These are phyloP conservation scores for Leptinotarsa lineolata DNA, from an alignment of 1,140 invertebrate species.

Conservation along the genomic window DNA sequence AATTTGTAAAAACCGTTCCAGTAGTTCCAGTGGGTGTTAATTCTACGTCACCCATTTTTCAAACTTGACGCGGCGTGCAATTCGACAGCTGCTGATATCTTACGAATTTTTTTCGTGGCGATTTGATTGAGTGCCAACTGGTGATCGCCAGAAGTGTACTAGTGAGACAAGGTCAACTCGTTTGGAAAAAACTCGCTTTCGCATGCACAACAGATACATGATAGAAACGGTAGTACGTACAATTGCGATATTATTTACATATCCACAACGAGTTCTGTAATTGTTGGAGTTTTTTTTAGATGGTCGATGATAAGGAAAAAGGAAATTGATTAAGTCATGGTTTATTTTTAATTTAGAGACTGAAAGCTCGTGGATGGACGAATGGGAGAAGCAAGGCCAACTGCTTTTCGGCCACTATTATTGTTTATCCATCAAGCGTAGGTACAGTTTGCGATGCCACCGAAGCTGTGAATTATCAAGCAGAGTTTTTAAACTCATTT, in stretches of 20 bases:
- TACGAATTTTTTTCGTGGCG: not conserved
- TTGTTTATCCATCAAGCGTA: too few relatives aligned
- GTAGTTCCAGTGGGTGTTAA: not conserved
- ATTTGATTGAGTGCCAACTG: not conserved
- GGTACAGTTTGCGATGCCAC: too few relatives aligned
- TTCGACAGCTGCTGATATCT: conserved; percentile 2
- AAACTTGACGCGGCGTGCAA: not conserved
- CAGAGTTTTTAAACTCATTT: too few relatives aligned
- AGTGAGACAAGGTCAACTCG: not conserved
- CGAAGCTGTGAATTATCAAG: too few relatives aligned
- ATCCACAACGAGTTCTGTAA: not conserved
- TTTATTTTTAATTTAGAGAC: too few relatives aligned
- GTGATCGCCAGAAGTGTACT: not conserved
- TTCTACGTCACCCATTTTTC: not conserved
- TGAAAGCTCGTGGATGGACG: too few relatives aligned
- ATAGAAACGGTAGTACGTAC: not conserved
- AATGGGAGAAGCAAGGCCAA: too few relatives aligned
- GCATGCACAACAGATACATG: conserved; percentile 5
- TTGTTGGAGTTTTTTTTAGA: not conserved
- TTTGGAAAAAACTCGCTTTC: not conserved
- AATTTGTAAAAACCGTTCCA: too few relatives aligned
- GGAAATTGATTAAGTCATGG: too few relatives aligned
- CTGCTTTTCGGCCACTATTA: too few relatives aligned
- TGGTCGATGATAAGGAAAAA: not conserved
- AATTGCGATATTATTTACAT: conserved; percentile 4